A percentile compares a stretch with the other conserved stretches of the same genome.
These are phyloP conservation scores for Stramonita haemastoma DNA, from an alignment of 2,888 invertebrate genomes.

Conservation along the genomic window DNA sequence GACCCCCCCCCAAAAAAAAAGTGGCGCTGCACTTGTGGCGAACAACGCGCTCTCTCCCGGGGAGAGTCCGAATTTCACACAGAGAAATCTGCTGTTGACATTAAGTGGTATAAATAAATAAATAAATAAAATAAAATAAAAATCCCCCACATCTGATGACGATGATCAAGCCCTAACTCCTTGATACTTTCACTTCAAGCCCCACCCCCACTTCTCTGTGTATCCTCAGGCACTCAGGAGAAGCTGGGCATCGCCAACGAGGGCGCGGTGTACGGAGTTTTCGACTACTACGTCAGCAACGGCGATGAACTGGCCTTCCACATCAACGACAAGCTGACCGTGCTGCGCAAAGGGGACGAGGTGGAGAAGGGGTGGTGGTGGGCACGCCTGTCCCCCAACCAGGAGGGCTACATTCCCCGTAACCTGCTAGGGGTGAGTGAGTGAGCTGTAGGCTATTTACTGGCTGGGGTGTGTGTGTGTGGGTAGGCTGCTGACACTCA, in stretches of 20 bases:
- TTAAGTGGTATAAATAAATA: too few species aligned
- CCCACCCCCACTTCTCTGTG: not conserved
- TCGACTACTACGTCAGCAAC: conserved; percentile 93
- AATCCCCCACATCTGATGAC: too few species aligned
- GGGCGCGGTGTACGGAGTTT: conserved; percentile 95
- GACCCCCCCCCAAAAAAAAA: too few species aligned
- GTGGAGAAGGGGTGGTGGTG: conserved; percentile 90
- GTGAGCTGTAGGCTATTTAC: not conserved
- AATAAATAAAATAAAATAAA: too few species aligned
- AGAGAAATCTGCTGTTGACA: too few species aligned
- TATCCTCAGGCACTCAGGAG: conserved; percentile 93
- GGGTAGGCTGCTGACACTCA: not conserved
- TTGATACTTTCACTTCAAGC: too few species aligned
- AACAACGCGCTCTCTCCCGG: too few species aligned
- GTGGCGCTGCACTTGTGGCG: too few species aligned
- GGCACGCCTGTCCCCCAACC: conserved; percentile 79
- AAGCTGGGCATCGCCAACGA: conserved; percentile 96
- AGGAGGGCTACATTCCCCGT: conserved; percentile 97
- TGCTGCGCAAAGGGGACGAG: conserved; percentile 96
- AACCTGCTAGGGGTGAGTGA: conserved; percentile 95
- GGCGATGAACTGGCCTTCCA: conserved; percentile 92
- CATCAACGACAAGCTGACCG: conserved; percentile 90
- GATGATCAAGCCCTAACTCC: too few species aligned
- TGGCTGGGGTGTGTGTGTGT: not conserved
- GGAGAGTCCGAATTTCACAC: too few species aligned